Base-by-base conservation (phyloP, 2,888 invertebrate genomes). In the Alsophila aescularia region DNA sequence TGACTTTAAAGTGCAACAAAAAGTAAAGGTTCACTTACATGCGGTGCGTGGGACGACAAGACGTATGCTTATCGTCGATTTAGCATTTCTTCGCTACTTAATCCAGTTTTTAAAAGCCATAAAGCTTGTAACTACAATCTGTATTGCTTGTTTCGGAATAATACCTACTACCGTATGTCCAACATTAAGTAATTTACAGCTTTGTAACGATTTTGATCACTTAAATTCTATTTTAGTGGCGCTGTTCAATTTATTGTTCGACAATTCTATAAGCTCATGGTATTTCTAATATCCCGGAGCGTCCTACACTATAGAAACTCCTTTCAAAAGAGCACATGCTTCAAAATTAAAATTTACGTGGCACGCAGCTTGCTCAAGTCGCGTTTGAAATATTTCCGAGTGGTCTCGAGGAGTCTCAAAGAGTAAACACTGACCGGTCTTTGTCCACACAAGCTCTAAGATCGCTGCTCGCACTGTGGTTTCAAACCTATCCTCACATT, bases 1-100 rank as follows among this genome's bases (percentile, higher is more conserved):
- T 62, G 18, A 15, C 5, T 54, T 69, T 79, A 78, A 69, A 76
- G 74, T 67, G 64, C 64, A 73, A 40, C 31, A 37, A 31, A 14
- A 49, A 27, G 37, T 51, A 10, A 41, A 41, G 35, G 51, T 55
- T 49, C 24, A 53, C 44, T 34, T 45, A 32, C 16, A 42, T 47
- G 85, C 13, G n/a, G 41, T 48, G 85, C 85, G 89, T 90, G 89
- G 90, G 90, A 75, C 80, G 89, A 84, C 82, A 87, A 86, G 88
- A 85, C 75, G 75, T 84, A 87, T 82, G 85, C 85, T 89, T 90
- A 90, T 90, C 86, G 83, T 78, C 76, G 79, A 83, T 87, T 87
- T 85, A 87, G 84, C 84, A 85, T 89, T 89, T 87, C 87, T 84
- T 83, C 68, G 89, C 88, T 89, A 89, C 89, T 83, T 88, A 86